Base-by-base conservation (phyloP, 2,888 invertebrate genomes). In the Rhingia rostrata region DNA sequence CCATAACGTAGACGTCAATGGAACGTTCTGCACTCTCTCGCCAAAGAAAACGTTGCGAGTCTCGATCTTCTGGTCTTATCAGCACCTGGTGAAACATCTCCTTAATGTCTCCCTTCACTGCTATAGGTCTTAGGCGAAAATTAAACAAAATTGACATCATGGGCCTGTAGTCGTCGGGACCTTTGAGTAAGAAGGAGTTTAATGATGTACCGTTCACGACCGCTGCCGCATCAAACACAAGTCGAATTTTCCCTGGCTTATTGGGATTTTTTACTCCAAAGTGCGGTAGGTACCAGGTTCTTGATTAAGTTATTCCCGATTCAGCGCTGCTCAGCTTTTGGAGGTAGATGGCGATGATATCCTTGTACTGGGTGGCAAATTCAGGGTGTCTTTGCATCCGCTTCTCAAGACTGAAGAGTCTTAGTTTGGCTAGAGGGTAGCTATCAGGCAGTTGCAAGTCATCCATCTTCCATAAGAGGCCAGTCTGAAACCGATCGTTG, bases 161-260 rank as follows among this genome's bases (percentile, higher is more conserved):
- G 0, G 88, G 81, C n/a, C 87, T 85, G 4, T 88, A 74, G 0
- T 88, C 49, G 41, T 89, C 89, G 0, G 89, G 88, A 0, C 89
- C 88, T 3, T 86, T 54, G 0, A 88, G 22, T 6, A 90, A 45
- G 7, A 54, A 6, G 14, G 87, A 82, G 53, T 89, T 89, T 0
- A 89, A 70, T 1, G 87, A 87, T 0, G 86, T 66, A 0, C 87
- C 87, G 0, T 70, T 30, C 0, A 84, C 66, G 35, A 75, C 80
- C 6, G 88, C 88, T 0, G 89, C 89, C 4, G 89, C 89, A 54
- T 89, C 89, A 58, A 89, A 89, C 0, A 89, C 89, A 0, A 89
- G 47, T 6, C 89, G 66, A 0, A 89, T 10, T 60, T 88, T 88
- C 0, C 84, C 86, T 10, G 88, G 88, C 63, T 89, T 89, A 54